Percentiles rank a stretch among this genome's conserved stretches.
Conservation (phyloP, 2,113 vertebrate species). For the Neogale vison region DNA sequence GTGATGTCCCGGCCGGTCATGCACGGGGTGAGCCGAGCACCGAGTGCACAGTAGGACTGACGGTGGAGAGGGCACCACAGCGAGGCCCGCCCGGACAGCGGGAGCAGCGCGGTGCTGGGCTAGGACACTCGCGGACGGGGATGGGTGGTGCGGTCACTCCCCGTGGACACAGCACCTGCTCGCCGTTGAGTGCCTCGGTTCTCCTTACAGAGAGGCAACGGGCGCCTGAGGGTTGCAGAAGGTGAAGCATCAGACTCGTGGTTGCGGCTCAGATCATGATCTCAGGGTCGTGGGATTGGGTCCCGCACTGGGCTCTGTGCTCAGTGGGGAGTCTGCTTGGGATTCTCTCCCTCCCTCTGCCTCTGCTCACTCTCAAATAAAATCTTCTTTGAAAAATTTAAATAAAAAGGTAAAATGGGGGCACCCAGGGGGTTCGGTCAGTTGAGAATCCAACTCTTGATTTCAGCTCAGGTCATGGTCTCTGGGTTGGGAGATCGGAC, state of each 20-base stretch:
- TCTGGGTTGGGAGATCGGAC: too few relatives aligned
- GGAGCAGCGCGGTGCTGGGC: rapidly evolving
- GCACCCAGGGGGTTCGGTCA: too few relatives aligned
- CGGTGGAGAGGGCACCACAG: neutral
- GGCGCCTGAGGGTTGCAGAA: neutral
- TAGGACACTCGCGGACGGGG: rapidly evolving
- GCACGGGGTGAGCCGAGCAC: rapidly evolving
- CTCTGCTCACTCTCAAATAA: neutral
- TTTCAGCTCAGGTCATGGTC: too few relatives aligned
- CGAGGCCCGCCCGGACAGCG: rapidly evolving
- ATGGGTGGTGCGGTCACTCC: neutral
- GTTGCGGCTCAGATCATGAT: neutral
- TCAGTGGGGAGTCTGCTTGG: neutral
- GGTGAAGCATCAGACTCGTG: rapidly evolving
- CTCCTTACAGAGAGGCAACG: neutral
- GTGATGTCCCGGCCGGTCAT: rapidly evolving
- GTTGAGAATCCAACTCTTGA: too few relatives aligned
- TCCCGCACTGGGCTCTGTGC: neutral
- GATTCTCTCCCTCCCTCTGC: neutral
- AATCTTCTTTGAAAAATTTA: too few relatives aligned
- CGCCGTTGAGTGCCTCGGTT: neutral
- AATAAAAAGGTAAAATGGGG: too few relatives aligned
- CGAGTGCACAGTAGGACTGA: rapidly evolving
- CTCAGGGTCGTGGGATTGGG: neutral
- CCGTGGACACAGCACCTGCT: rapidly evolving